These are phyloP conservation scores for Origma solitaria DNA, from an alignment of 2,113 vertebrate species.

Conservation along the genomic window DNA sequence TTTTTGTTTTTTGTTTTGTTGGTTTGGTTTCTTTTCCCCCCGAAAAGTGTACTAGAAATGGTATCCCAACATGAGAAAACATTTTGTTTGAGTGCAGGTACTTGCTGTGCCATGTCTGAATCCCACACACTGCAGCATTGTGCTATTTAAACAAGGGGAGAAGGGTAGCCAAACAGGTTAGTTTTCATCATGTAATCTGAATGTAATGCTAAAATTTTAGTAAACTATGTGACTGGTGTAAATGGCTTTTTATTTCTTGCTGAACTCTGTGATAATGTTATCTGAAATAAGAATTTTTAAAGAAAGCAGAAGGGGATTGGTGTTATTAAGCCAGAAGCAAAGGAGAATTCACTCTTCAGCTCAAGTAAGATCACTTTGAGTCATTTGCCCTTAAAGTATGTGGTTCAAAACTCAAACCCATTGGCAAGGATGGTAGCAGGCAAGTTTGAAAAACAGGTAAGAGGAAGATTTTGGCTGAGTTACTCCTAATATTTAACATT, in stretches of 20 bases:
- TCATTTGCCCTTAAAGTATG: background rate
- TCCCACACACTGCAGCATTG: background rate
- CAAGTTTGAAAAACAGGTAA: background rate
- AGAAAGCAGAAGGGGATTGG: background rate
- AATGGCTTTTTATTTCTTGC: background rate
- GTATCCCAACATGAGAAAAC: background rate
- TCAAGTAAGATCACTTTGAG: background rate
- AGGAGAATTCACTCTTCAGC: background rate
- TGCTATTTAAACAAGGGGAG: background rate
- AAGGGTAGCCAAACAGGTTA: background rate
- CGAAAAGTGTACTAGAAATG: background rate
- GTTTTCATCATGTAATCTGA: background rate
- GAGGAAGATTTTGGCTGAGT: background rate
- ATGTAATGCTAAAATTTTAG: background rate
- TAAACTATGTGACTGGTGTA: background rate
- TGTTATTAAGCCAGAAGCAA: background rate
- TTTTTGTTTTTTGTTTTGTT: background rate
- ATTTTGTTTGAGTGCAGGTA: background rate
- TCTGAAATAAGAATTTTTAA: background rate
- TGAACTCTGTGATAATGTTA: background rate
- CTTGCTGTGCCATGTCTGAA: background rate
- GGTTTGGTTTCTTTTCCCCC: background rate
- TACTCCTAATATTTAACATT: background rate
- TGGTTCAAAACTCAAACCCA: background rate
- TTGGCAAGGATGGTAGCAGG: background rate